phyloP scores from a whole-genome alignment of 64 coral and sea anemone species.

The Montipora efflorescens region DNA sequence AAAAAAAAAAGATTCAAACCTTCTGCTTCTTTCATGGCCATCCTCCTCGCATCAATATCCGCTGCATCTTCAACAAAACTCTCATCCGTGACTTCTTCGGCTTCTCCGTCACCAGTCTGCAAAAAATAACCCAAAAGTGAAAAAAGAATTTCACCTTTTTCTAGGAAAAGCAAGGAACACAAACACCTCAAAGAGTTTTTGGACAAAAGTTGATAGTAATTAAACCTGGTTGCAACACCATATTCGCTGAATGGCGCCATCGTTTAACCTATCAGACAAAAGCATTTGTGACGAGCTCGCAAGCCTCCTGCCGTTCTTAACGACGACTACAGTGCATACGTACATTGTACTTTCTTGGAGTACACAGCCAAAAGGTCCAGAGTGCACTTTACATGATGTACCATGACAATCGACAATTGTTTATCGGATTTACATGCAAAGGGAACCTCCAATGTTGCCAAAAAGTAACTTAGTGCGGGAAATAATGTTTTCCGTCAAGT shows the following conservation, averaged over 20 bases:
- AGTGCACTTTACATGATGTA: too few relatives aligned
- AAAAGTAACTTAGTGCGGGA: too few relatives aligned
- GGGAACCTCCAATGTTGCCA: too few relatives aligned
- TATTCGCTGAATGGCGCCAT: neutral
- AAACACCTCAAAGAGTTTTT: neutral
- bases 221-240: neutral
- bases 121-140: neutral
- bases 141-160: neutral
- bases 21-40: slow-evolving; percentile 78
- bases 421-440: too few relatives aligned
- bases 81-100: slow-evolving; percentile 20
- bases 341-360: too few relatives aligned
- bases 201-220: neutral
- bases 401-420: too few relatives aligned
- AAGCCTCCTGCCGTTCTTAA: neutral
- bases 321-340: neutral
- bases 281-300: neutral
- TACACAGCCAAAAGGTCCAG: too few relatives aligned
- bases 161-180: neutral
- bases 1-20: slow-evolving; percentile 32
- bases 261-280: neutral
- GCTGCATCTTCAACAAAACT: slow-evolving; percentile 97
- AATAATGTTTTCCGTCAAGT: too few relatives aligned
- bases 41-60: slow-evolving; percentile 85
- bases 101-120: slow-evolving; percentile 62